A percentile compares a stretch with the other conserved stretches of the same genome.
phyloP scores from a whole-genome alignment of 2,888 invertebrate genomes.

The Hypercompe scribonia region DNA sequence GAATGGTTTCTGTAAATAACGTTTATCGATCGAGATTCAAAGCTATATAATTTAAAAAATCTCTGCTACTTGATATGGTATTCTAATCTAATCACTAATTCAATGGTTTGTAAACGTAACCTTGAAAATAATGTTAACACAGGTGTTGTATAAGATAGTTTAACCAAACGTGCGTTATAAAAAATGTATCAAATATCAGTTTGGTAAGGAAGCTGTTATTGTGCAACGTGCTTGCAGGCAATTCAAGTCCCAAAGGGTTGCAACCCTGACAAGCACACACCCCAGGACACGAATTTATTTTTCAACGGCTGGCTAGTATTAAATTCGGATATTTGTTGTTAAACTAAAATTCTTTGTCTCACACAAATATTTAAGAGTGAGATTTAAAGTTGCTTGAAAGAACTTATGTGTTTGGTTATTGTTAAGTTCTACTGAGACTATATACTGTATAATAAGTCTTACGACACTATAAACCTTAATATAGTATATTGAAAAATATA shows the following conservation, averaged over 20 bases:
- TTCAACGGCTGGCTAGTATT: slow-evolving; percentile 51
- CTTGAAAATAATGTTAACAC: neutral
- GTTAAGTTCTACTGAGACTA: neutral
- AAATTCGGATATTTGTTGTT: slow-evolving; percentile 52
- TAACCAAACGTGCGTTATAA: slow-evolving; percentile 19
- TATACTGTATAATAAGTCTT: neutral
- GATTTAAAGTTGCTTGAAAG: slow-evolving; percentile 34
- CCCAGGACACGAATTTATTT: slow-evolving; percentile 49
- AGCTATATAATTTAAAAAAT: slow-evolving; percentile 11
- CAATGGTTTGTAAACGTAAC: slow-evolving; percentile 4
- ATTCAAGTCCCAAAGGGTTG: slow-evolving; percentile 52
- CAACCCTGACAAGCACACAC: slow-evolving; percentile 48
- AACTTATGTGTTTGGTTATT: slow-evolving; percentile 16
- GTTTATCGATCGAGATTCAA: slow-evolving; percentile 45
- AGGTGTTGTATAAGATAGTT: neutral
- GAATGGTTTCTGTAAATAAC: slow-evolving; percentile 53
- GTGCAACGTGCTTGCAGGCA: slow-evolving; percentile 51
- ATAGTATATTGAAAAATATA: neutral
- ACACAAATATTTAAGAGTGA: slow-evolving; percentile 39
- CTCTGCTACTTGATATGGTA: neutral
- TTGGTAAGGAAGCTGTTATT: slow-evolving; percentile 50
- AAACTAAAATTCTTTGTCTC: slow-evolving; percentile 47
- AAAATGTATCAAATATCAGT: slow-evolving; percentile 43
- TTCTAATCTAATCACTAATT: neutral
- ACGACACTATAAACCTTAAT: neutral